Conservation (phyloP, 2,797 vertebrate genomes). For the Melanotaenia nigrans region DNA sequence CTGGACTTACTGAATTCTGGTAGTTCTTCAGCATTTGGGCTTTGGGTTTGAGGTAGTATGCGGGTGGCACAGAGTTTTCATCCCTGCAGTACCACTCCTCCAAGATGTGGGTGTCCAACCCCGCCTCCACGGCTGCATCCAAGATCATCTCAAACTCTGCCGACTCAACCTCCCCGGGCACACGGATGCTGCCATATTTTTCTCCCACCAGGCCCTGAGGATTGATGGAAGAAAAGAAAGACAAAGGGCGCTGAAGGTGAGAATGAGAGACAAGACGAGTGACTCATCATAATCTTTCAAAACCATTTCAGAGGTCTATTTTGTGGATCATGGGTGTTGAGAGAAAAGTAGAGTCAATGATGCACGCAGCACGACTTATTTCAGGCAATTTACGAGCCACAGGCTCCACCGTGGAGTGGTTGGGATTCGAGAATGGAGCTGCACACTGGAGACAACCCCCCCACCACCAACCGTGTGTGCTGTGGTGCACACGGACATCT, state of each 20-base stretch:
- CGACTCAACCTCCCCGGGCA: slow-evolving; percentile 96
- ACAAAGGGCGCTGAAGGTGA: slow-evolving; percentile 22
- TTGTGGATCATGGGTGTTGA: slow-evolving; percentile 34
- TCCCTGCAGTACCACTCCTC: slow-evolving; percentile 99
- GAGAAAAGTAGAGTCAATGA: slow-evolving; percentile 45
- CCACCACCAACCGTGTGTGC: not conserved
- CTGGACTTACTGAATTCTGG: slow-evolving; percentile 87
- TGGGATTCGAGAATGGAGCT: slow-evolving; percentile 1
- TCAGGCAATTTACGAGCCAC: slow-evolving; percentile 43
- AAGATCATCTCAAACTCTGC: slow-evolving; percentile 99
- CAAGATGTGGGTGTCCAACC: slow-evolving; percentile 93
- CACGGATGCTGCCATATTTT: slow-evolving; percentile 96
- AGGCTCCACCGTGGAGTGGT: not conserved
- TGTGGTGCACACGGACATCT: slow-evolving; percentile 1
- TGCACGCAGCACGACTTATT: slow-evolving; percentile 38
- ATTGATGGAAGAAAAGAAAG: slow-evolving; percentile 48
- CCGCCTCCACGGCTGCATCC: slow-evolving; percentile 93
- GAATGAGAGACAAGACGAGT: slow-evolving; percentile 11
- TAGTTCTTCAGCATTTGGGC: slow-evolving; percentile 91
- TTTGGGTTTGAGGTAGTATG: slow-evolving; percentile 98
- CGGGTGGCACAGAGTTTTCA: slow-evolving; percentile 95
- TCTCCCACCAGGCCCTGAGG: slow-evolving; percentile 94
- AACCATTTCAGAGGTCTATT: slow-evolving; percentile 38
- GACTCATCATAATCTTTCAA: slow-evolving; percentile 21
- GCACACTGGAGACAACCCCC: not conserved